phyloP scores from a whole-genome alignment of 2,888 invertebrate species.

The Nematopogon swammerdamellus region DNA sequence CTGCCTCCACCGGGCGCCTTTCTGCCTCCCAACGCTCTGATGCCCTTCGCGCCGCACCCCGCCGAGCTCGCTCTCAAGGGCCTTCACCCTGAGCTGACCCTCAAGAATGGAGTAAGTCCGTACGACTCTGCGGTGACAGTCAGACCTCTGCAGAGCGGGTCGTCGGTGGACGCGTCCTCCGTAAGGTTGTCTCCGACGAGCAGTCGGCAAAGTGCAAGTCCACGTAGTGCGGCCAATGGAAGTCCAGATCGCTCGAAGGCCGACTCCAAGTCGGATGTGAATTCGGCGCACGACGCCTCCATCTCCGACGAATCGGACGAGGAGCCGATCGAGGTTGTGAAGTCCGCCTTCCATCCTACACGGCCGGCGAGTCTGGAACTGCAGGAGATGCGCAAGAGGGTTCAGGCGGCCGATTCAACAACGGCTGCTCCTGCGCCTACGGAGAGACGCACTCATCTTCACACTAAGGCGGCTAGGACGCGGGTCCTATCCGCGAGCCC shows the following conservation, averaged over 20 bases:
- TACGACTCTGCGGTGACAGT: conserved; percentile 43
- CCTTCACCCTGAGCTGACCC: conserved; percentile 43
- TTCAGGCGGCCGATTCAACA: conserved; percentile 59
- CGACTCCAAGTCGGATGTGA: conserved; percentile 59
- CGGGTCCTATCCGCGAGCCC: conserved; percentile 41
- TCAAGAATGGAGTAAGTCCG: conserved; percentile 56
- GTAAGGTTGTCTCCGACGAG: conserved; percentile 54
- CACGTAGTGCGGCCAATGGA: conserved; percentile 37
- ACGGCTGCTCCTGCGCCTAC: conserved; percentile 57
- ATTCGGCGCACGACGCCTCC: conserved; percentile 61
- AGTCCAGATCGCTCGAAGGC: conserved; percentile 50
- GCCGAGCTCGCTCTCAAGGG: conserved; percentile 46
- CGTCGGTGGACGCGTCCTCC: conserved; percentile 44
- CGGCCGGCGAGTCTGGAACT: conserved; percentile 56
- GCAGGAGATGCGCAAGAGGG: conserved; percentile 45
- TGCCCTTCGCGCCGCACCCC: conserved; percentile 55
- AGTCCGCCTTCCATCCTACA: conserved; percentile 71
- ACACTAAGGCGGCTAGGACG: conserved; percentile 16
- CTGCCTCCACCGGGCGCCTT: conserved; percentile 57
- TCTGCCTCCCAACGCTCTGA: conserved; percentile 50
- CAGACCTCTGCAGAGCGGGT: conserved; percentile 42
- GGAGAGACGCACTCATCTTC: conserved; percentile 29
- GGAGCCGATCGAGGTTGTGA: conserved; percentile 72
- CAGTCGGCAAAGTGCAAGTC: conserved; percentile 53
- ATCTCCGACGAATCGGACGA: conserved; percentile 67